Conservation (phyloP, 2,888 invertebrate genomes). For the Apoderus coryli region DNA sequence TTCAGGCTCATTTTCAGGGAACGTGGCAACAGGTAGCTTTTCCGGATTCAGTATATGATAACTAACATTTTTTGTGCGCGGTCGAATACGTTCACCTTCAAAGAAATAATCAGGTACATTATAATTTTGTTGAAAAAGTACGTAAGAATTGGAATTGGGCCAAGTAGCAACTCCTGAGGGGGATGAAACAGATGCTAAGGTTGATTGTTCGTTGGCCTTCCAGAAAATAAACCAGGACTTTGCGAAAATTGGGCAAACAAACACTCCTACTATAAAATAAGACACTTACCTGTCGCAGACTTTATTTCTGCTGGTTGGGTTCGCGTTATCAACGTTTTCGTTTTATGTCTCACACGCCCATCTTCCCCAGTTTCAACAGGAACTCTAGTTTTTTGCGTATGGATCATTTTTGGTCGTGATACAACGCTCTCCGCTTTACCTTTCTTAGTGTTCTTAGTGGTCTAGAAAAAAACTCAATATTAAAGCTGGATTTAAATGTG, state of each 20-base stretch:
- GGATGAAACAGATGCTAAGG: too few species aligned
- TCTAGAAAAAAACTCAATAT: too few species aligned
- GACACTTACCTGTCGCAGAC: conserved; percentile 26
- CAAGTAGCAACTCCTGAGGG: too few species aligned
- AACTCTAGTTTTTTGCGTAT: conserved; percentile 50
- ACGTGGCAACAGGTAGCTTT: conserved; percentile 38
- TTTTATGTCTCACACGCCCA: conserved; percentile 39
- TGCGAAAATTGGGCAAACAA: too few species aligned
- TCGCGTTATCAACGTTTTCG: conserved; percentile 41
- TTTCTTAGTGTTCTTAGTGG: too few species aligned
- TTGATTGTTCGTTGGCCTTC: too few species aligned
- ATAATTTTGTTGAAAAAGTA: too few species aligned
- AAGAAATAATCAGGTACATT: too few species aligned
- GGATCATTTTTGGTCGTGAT: conserved; percentile 60
- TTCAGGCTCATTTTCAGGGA: conserved; percentile 28
- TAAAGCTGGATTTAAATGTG: too few species aligned
- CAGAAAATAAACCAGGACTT: too few species aligned
- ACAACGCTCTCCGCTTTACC: conserved; percentile 27
- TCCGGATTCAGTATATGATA: conserved; percentile 41
- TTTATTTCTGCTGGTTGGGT: conserved; percentile 37
- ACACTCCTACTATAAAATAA: conserved; percentile 1
- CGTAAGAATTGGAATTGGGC: too few species aligned
- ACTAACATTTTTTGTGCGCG: conserved; percentile 50
- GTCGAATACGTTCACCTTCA: conserved; percentile 36
- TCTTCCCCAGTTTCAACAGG: conserved; percentile 38